Conservation (phyloP, 2,113 vertebrate species). For the Martes martes region DNA sequence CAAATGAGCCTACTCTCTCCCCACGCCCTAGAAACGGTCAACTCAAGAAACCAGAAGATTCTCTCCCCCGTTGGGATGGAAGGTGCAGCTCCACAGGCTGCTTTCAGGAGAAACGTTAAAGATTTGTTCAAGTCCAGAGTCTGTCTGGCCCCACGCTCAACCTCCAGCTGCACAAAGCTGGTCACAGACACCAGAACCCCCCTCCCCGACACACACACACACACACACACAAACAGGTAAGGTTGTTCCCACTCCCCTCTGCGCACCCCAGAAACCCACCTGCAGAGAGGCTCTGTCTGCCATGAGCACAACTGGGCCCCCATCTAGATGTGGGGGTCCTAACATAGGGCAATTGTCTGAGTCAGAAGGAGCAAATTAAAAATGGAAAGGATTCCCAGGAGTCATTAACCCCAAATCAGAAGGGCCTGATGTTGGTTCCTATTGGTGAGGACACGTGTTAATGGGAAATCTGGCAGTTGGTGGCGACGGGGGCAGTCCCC, state of each 20-base stretch:
- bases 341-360: background rate
- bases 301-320: background rate
- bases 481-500: slow-evolving; percentile 45
- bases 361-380: background rate
- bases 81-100: too few relatives aligned
- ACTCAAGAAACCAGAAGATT: background rate
- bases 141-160: background rate
- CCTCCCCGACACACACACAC: too few relatives aligned
- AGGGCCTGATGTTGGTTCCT: slow-evolving; percentile 56
- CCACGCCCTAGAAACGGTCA: background rate
- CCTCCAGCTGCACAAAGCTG: background rate
- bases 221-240: accelerated
- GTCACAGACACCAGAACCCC: background rate
- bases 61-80: background rate
- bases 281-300: background rate
- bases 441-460: slow-evolving; percentile 63
- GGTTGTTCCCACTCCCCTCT: background rate
- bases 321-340: background rate
- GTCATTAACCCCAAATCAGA: slow-evolving; percentile 71
- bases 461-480: slow-evolving; percentile 59
- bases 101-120: background rate
- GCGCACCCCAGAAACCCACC: background rate
- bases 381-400: slow-evolving; percentile 66
- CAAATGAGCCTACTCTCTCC: background rate
- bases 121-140: background rate